Percentiles rank a stretch among this genome's conserved stretches.
Evolutionary conservation across 2,113 vertebrate species (phyloP).

Genomic region (Apodemus speciosus): DNA sequence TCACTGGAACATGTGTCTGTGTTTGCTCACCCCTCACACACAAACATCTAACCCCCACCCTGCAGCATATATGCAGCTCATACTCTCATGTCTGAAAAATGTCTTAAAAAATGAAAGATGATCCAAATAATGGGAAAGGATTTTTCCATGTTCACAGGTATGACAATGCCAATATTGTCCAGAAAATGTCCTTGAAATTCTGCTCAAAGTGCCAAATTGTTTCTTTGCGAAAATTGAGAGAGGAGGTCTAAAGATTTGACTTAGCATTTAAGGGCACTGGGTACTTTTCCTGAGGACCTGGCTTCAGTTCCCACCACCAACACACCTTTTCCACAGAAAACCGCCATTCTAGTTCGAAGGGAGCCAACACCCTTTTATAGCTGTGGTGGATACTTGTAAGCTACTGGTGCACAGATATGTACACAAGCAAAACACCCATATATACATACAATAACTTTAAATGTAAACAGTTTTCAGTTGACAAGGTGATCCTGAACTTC

Average conservation of each 20-base stretch:
- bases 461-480: neutral
- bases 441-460: neutral
- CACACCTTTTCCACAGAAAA: too few species aligned
- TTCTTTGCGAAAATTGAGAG: neutral
- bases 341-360: neutral
- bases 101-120: neutral
- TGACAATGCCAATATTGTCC: neutral
- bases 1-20: neutral
- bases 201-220: neutral
- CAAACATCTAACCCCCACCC: neutral
- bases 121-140: neutral
- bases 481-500: neutral
- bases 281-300: neutral
- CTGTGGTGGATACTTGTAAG: neutral
- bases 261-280: neutral
- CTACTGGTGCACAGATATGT: neutral
- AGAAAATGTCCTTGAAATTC: neutral
- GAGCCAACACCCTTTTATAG: neutral
- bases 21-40: fast-evolving
- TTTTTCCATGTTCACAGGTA: neutral
- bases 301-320: neutral
- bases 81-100: neutral
- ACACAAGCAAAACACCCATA: neutral
- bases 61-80: neutral
- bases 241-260: neutral